Evolutionary conservation across 2,797 vertebrate genomes (phyloP).

Genomic region (Artibeus jamaicensis): DNA sequence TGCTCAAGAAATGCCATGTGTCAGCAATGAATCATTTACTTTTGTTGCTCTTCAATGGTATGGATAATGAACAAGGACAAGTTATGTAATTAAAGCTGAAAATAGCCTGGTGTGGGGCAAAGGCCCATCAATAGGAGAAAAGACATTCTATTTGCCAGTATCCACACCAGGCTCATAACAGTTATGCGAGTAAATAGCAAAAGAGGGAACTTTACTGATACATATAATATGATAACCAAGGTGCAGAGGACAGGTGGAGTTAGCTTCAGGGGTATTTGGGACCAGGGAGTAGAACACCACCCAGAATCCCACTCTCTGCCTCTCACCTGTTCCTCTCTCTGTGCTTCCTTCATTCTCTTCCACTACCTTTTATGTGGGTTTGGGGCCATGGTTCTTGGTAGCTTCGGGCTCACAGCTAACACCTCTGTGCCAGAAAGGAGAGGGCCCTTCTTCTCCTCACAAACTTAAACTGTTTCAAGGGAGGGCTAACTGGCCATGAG

Average conservation of each 20-base stretch:
- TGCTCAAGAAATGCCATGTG: slow-evolving; percentile 83
- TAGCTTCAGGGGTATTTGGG: neutral
- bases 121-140: slow-evolving; percentile 24
- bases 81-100: slow-evolving; percentile 83
- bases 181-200: slow-evolving; percentile 40
- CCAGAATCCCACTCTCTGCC: neutral
- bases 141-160: slow-evolving; percentile 25
- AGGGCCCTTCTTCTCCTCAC: neutral
- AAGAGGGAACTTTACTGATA: slow-evolving; percentile 5
- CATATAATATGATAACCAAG: neutral
- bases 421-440: neutral
- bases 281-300: neutral
- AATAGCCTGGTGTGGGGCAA: slow-evolving; percentile 73
- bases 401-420: neutral
- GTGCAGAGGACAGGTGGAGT: neutral
- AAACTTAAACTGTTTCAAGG: neutral
- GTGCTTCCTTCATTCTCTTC: neutral
- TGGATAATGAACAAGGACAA: slow-evolving; percentile 84
- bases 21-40: slow-evolving; percentile 86
- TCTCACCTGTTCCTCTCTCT: neutral
- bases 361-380: neutral
- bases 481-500: neutral
- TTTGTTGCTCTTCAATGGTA: slow-evolving; percentile 81
- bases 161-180: neutral
- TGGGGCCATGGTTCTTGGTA: neutral